These are phyloP conservation scores for Magallana gigas DNA, from an alignment of 1,140 invertebrate species.

Conservation along the genomic window DNA sequence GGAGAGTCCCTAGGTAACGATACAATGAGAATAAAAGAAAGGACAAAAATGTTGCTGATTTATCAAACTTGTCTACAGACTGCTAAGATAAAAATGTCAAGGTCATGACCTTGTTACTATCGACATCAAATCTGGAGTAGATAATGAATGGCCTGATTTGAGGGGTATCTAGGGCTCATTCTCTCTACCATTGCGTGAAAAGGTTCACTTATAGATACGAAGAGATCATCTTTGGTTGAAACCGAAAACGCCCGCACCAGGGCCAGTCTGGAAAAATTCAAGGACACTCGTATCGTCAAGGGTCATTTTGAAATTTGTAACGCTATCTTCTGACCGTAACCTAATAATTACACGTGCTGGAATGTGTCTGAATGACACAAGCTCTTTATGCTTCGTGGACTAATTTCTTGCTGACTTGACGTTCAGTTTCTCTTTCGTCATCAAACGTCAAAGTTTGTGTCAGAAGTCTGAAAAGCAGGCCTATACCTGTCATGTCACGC, in stretches of 20 bases:
- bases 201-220: background rate
- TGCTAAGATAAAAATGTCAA: background rate
- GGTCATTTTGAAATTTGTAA: background rate
- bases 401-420: background rate
- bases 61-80: too few species aligned
- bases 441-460: constrained; percentile 10
- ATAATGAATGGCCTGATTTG: background rate
- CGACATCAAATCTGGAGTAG: background rate
- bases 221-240: background rate
- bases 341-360: background rate
- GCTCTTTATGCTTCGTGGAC: too few species aligned
- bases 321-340: background rate
- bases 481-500: constrained; percentile 30
- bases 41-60: too few species aligned
- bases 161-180: background rate
- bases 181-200: background rate
- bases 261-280: background rate
- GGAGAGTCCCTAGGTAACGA: too few species aligned
- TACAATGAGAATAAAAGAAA: too few species aligned
- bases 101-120: background rate
- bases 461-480: background rate
- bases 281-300: background rate
- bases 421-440: constrained; percentile 15
- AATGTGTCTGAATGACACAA: too few species aligned
- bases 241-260: background rate